Evolutionary conservation across 2,113 vertebrate species (phyloP), one percentile per base, ranked within the genome.

Genomic region (Labeo rohita): DNA sequence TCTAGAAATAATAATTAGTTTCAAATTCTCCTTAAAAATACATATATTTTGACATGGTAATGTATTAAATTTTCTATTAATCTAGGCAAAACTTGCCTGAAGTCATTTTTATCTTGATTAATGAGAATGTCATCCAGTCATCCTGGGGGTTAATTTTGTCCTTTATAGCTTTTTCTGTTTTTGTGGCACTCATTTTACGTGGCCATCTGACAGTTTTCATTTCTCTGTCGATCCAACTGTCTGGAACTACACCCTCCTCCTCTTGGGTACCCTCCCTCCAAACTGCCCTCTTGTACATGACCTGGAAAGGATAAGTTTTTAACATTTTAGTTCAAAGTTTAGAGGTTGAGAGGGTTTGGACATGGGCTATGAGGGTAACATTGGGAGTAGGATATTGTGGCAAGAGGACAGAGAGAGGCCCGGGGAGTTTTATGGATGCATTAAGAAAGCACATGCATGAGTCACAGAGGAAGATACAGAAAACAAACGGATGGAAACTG

Each of bases 221-320:
- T 21, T 74, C 8, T 47, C 36, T 47, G 70, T 74, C 36, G 2
- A 74, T 84, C 83, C 70, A 84, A 63, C 9, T 76, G 21, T 75
- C 68, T 16, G 83, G 72, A 61, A 84, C 72, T 49, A 74, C 70
- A 43, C 83, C 83, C 43, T 84, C 72, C 54, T 75, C 72, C 83
- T 84, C 43, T 61, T 6, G 36, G 16, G 2, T 18, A 45, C 52
- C 72, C 83, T 84, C 83, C 56, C 10, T 76, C 72, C 39, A 84
- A 39, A 84, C 83, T 49, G 83, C 83, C 72, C 72, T 61, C 12
- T 39, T 23, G 50, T 63, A 84, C 83, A 84, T 84, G 39, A 76
- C 54, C 68, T 84, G 83, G 36, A 84, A 84, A 84, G 18, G 56
- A 65, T 0, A 84, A 16, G 43, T 43, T 54, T 61, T 45, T 43